Evolutionary conservation across 2,888 invertebrate species (phyloP), one percentile per base, ranked within the genome.

Genomic region (Andrena praecox): DNA sequence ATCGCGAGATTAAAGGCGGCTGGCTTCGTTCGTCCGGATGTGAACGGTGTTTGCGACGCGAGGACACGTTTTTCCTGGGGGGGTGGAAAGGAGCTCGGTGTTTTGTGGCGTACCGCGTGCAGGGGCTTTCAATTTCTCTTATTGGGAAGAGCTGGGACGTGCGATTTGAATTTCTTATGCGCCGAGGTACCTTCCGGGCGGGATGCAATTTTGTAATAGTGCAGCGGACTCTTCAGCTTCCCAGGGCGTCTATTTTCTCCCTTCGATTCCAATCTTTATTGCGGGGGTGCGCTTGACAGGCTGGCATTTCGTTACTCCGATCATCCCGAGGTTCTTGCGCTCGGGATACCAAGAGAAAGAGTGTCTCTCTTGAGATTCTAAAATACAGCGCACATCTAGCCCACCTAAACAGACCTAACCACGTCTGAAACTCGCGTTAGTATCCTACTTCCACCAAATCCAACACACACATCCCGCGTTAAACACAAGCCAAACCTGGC

Each of bases 1-100:
- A 52, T 52, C 79, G 68, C 72, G 50, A 68, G 63, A 72, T 63
- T 72, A 73, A 73, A 73, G 64, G 42, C 64, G 62, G 35, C 54
- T 77, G 63, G 63, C 68, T 59, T 56, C 78, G 35, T 52, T 42
- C 48, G 42, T 16, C 8, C 60, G 56, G 42, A 52, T 42, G 69
- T 33, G 64, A 69, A 50, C 33, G 52, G 67, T 62, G 60, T 29
- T 72, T 64, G 60, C 35, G 27, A 75, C 33, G 59, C 16, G 33
- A 35, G 50, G 50, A 10, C 33, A 50, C 12, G 42, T 60, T 24
- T 52, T 68, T 48, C 74, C 42, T 27, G 16, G 24, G 59, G 59
- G 27, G 10, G 10, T 24, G 33, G 10, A 67, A 59, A 33, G 48
- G 8, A 20, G 5, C 42, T 66, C 42, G 59, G 42, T 74, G 74